Base-by-base conservation (phyloP, 2,113 vertebrate species). In the Micronycteris hirsuta region DNA sequence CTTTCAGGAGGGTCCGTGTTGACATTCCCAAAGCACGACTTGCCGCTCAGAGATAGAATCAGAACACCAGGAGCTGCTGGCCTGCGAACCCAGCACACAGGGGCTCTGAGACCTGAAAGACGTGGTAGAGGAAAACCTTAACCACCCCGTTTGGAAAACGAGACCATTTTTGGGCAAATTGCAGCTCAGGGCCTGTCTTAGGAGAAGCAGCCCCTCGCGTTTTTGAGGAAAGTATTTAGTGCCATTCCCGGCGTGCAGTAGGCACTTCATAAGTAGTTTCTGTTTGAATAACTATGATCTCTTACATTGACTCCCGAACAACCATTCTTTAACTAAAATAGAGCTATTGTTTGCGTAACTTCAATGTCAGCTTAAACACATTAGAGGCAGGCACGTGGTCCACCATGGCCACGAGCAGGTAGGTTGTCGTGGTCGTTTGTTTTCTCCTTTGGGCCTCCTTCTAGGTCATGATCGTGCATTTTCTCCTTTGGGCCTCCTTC, bases 401-500 rank as follows among this genome's bases (percentile, higher is more conserved):
- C 12, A 1, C 26, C 12, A 2, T 1, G 24, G 54, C 63, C 7
- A 8, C 1, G 8, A 28, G 2, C 2, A 16, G 45, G 52, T 6
- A 12, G 10, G 15, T 58, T 2, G 28, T 31, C 0, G 61, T n/a
- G 2, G 4, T 26, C 5, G 3, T 5, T 2, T 3, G 0, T 17
- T 86, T 58, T 52, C 16, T 56, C 1, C 43, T 28, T 47, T 1
- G 3, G 41, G 7, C 28, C 41, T 71, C 17, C 0, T 13, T 19
- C 52, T 38, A 2, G 12, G 61, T 58, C n/a, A n/a, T n/a, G n/a
- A n/a, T n/a, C n/a, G 3, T 5, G 2, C 4, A 0, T 17, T 86
- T 58, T 52, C 16, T 56, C 1, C 43, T 28, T 47, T 1, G 3
- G 41, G 7, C 28, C 41, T 71, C 17, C 0, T 13, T 19, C 52